Percentiles rank a stretch among this genome's conserved stretches.
These are phyloP conservation scores for Lepus europaeus DNA, from an alignment of 2,113 vertebrate species.

Conservation along the genomic window DNA sequence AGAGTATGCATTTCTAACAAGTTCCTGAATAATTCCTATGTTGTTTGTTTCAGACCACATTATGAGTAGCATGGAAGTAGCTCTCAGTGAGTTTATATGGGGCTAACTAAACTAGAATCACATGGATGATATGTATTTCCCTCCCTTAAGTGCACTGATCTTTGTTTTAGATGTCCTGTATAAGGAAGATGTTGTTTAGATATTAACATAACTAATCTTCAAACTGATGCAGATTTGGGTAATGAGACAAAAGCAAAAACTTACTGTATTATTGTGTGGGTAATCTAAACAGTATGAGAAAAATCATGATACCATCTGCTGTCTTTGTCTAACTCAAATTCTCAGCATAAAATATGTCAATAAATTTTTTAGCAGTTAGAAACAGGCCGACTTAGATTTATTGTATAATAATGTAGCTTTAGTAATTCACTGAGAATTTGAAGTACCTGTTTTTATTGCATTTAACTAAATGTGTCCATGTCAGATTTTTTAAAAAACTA, in stretches of 20 bases:
- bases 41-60: constrained; percentile 41
- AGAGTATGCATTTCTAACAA: constrained; percentile 57
- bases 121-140: constrained; percentile 27
- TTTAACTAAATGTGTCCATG: constrained; percentile 72
- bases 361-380: constrained; percentile 69
- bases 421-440: constrained; percentile 66
- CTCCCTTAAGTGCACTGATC: not conserved
- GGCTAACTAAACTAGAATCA: constrained; percentile 30
- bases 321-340: constrained; percentile 61
- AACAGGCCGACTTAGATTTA: constrained; percentile 65
- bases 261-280: constrained; percentile 60
- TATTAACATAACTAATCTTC: constrained; percentile 55
- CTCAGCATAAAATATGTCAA: constrained; percentile 70
- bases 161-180: constrained; percentile 63
- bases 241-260: constrained; percentile 61
- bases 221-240: constrained; percentile 61
- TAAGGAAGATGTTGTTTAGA: constrained; percentile 53
- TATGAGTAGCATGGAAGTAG: constrained; percentile 14
- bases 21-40: not conserved
- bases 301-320: constrained; percentile 66
- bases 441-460: constrained; percentile 64
- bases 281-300: constrained; percentile 67
- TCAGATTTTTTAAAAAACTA: constrained; percentile 56
- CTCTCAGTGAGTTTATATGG: constrained; percentile 22
- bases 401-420: constrained; percentile 67